A percentile compares a stretch with the other conserved stretches of the same genome.
These are phyloP conservation scores for Heliornis fulica DNA, from an alignment of 2,113 vertebrate species.

Conservation along the genomic window DNA sequence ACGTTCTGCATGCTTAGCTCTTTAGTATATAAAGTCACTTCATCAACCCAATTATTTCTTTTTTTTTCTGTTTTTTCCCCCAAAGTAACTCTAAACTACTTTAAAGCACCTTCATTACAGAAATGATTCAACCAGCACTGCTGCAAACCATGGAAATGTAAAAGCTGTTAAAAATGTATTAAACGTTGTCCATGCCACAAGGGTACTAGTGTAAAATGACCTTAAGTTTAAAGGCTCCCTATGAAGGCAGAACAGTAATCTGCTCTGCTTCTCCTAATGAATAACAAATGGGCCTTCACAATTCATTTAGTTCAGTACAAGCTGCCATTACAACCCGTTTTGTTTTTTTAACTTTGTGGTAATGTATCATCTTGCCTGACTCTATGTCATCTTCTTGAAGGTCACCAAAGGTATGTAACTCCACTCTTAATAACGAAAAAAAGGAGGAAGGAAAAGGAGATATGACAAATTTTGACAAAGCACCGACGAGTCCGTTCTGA, in stretches of 20 bases:
- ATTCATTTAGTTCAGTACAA: conserved; percentile 64
- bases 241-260: conserved; percentile 59
- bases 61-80: background rate
- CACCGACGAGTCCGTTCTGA: background rate
- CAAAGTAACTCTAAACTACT: conserved; percentile 46
- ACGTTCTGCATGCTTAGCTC: background rate
- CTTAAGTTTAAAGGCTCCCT: conserved; percentile 67
- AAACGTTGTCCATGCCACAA: conserved; percentile 50
- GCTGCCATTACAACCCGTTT: conserved; percentile 69
- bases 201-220: conserved; percentile 70
- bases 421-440: conserved; percentile 22
- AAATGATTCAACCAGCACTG: conserved; percentile 41
- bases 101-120: conserved; percentile 47
- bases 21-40: conserved; percentile 51
- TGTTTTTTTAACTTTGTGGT: conserved; percentile 65
- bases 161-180: conserved; percentile 66
- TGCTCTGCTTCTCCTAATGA: conserved; percentile 74
- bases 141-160: conserved; percentile 36
- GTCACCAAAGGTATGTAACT: conserved; percentile 69
- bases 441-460: conserved; percentile 42
- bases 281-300: conserved; percentile 78
- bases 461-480: conserved; percentile 47
- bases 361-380: conserved; percentile 74
- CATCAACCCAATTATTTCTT: conserved; percentile 30
- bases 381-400: conserved; percentile 70